These are phyloP conservation scores for Zoanthus solanderi DNA, from an alignment of 92 coral and sea anemone genomes.

Conservation along the genomic window DNA sequence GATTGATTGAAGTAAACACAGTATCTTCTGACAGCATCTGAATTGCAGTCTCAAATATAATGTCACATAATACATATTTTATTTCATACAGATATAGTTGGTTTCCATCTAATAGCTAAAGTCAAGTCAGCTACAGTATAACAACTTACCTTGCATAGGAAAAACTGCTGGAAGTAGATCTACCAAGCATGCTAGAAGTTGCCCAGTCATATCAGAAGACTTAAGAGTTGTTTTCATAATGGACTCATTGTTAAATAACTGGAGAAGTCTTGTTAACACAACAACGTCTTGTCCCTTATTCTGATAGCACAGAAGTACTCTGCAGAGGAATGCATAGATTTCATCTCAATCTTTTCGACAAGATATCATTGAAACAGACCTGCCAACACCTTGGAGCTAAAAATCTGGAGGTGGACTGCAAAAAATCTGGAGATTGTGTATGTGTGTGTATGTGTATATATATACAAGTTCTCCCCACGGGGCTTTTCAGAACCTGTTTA, in stretches of 20 bases:
- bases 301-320: slow-evolving; percentile 35
- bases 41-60: too few species aligned
- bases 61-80: too few species aligned
- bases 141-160: slow-evolving; percentile 59
- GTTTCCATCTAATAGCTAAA: background rate
- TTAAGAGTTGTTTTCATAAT: slow-evolving; percentile 66
- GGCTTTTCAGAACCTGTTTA: too few species aligned
- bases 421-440: too few species aligned
- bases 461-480: too few species aligned
- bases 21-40: too few species aligned
- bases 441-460: too few species aligned
- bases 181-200: slow-evolving; percentile 57
- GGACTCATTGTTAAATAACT: slow-evolving; percentile 64
- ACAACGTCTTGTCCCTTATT: slow-evolving; percentile 57
- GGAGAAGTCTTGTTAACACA: slow-evolving; percentile 71
- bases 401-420: too few species aligned
- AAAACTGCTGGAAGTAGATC: slow-evolving; percentile 71
- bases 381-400: too few species aligned
- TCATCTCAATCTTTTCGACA: background rate
- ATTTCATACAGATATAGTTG: background rate
- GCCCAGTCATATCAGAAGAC: slow-evolving; percentile 56
- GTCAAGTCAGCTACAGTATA: background rate
- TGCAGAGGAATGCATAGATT: background rate
- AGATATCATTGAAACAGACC: too few species aligned
- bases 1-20: too few species aligned